Evolutionary conservation across 1,140 invertebrate genomes (phyloP), one percentile per base, ranked within the genome.

Genomic region (Zaprionus inermis): DNA sequence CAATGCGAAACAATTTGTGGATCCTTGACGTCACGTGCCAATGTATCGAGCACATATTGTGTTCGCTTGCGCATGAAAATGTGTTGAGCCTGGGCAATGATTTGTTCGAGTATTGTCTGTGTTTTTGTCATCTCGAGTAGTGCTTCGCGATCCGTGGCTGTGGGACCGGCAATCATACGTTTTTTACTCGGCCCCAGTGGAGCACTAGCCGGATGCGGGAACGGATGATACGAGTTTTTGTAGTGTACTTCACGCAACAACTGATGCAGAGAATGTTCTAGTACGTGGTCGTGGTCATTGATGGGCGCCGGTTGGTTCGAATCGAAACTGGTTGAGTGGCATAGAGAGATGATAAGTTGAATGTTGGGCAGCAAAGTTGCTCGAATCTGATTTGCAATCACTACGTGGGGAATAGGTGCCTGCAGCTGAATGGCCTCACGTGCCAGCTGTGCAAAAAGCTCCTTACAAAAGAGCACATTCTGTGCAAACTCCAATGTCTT

Each of bases 401-500:
- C 98, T 94, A 99, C 97, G 89, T 99, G 98, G 9, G 98, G 98
- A 90, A 99, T 98, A 1, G 96, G 96, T 3, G 97, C 96, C 85
- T 98, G 96, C 2, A 98, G 92, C 81, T 98, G 97, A 5, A 99
- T 98, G 0, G 98, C 98, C 93, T 99, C 98, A 71, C 97, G 96
- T 0, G 98, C 98, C 34, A 99, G 93, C 91, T 99, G 97, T 71
- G 97, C 97, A 91, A 99, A 99, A 3, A 99, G 92, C 93, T 99
- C 98, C 93, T 99, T 99, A 92, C 98, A 99, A 93, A 99, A 99
- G 4, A 99, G 93, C 32, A 99, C 98, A 93, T 99, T 99, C 91
- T 99, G 98, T 0, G 98, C 98, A 2, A 97, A 97, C 92, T 99
- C 98, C 7, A 99, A 93, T 91, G 98, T 98, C 80, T 97, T 96